These are phyloP conservation scores for Coelinius sp. DNA, from an alignment of 2,888 invertebrate genomes.

Conservation along the genomic window DNA sequence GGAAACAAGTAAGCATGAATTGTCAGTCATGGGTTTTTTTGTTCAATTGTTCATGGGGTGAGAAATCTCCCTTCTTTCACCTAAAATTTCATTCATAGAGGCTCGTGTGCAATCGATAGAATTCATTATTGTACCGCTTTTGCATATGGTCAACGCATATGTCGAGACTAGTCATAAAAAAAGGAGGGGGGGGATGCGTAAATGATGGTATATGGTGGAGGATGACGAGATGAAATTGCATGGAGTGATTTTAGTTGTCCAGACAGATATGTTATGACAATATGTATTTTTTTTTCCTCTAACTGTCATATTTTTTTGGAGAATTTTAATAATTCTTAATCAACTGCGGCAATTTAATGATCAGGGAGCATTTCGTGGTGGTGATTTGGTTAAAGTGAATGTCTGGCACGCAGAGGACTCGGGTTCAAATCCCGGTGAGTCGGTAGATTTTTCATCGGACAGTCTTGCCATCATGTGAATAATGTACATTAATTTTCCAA, in stretches of 20 bases:
- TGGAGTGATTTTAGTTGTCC: constrained; percentile 35
- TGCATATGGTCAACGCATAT: constrained; percentile 67
- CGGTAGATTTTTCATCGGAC: too few relatives aligned
- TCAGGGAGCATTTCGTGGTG: too few relatives aligned
- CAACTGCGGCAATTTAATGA: too few relatives aligned
- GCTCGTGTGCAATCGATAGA: constrained; percentile 28
- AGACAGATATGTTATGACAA: not conserved
- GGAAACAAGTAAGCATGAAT: not conserved
- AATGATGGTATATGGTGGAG: constrained; percentile 60
- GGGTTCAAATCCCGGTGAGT: too few relatives aligned
- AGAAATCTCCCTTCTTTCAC: not conserved
- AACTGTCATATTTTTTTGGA: not conserved
- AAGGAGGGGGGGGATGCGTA: constrained; percentile 63
- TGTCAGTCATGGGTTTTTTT: constrained; percentile 8
- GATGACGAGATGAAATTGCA: constrained; percentile 30
- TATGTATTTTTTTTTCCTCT: not conserved
- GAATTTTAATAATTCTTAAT: too few relatives aligned
- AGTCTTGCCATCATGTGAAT: too few relatives aligned
- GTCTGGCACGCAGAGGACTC: too few relatives aligned
- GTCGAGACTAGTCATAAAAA: constrained; percentile 63
- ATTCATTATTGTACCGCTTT: constrained; percentile 47
- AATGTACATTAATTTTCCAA: too few relatives aligned
- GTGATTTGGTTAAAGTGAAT: too few relatives aligned
- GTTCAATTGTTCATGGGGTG: not conserved
- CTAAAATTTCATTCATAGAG: constrained; percentile 6